phyloP scores from a whole-genome alignment of 2,888 invertebrate genomes.

The Ctena decussata region DNA sequence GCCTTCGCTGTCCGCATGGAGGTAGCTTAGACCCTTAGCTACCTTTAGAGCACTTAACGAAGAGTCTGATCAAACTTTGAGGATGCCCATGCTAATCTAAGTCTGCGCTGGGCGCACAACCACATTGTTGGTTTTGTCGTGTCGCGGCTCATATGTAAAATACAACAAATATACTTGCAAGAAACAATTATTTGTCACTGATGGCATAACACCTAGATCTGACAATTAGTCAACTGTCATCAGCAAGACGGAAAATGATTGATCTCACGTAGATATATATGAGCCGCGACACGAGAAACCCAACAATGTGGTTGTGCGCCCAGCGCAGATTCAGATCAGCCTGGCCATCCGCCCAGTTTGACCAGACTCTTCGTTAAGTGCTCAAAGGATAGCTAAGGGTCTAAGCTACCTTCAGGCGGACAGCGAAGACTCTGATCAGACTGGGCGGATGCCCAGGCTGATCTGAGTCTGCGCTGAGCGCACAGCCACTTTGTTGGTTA shows the following conservation, averaged over 20 bases:
- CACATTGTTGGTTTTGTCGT: no score
- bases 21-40: no score
- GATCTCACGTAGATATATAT: not conserved
- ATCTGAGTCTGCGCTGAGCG: no score
- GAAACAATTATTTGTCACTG: not conserved
- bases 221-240: conserved; percentile 2
- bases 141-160: not conserved
- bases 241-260: not conserved
- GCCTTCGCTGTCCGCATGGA: no score
- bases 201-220: not conserved
- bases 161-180: not conserved
- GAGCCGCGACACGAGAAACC: not conserved
- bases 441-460: not conserved
- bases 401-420: not conserved
- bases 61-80: no score
- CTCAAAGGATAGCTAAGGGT: not conserved
- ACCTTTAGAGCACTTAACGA: no score
- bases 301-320: not conserved
- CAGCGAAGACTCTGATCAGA: not conserved
- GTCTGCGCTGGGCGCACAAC: no score
- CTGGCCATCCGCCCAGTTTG: not conserved
- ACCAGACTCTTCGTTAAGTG: not conserved
- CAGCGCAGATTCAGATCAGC: not conserved
- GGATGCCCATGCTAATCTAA: no score
- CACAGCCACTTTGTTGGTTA: no score